A percentile compares a stretch with the other conserved stretches of the same genome.
Conservation (phyloP, 2,113 vertebrate species). For the Spilogale gracilis region DNA sequence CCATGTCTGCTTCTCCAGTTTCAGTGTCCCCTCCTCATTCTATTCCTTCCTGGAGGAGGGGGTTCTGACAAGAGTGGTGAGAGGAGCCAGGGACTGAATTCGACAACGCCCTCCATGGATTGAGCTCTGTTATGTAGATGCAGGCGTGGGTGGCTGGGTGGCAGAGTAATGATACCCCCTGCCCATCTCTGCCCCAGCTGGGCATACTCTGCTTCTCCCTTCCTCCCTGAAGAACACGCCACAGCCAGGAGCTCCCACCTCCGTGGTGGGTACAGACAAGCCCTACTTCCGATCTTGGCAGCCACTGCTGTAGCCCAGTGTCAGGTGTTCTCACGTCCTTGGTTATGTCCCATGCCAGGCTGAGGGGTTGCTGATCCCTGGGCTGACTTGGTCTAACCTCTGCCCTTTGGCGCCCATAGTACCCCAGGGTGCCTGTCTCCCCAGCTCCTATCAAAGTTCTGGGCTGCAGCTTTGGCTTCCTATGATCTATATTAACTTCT, state of each 20-base stretch:
- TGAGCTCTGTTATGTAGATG: conserved; percentile 62
- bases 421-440: not conserved
- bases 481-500: not conserved
- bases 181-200: conserved; percentile 78
- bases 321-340: not conserved
- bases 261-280: not conserved
- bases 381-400: not conserved
- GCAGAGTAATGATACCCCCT: conserved; percentile 80
- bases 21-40: not conserved
- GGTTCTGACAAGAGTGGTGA: not conserved
- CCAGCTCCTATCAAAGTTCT: not conserved
- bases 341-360: not conserved
- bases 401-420: not conserved
- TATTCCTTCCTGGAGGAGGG: conserved; percentile 19
- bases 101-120: not conserved
- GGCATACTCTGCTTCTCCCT: conserved; percentile 33
- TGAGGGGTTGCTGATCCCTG: not conserved
- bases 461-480: not conserved
- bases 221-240: not conserved
- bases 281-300: not conserved
- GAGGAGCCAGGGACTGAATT: conserved; percentile 9
- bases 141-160: conserved; percentile 69
- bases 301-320: not conserved
- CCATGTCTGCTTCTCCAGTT: not conserved
- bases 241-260: not conserved